Percentiles rank a stretch among this genome's conserved stretches.
Conservation (phyloP, 2,113 vertebrate genomes). For the Hepsetus odoe region DNA sequence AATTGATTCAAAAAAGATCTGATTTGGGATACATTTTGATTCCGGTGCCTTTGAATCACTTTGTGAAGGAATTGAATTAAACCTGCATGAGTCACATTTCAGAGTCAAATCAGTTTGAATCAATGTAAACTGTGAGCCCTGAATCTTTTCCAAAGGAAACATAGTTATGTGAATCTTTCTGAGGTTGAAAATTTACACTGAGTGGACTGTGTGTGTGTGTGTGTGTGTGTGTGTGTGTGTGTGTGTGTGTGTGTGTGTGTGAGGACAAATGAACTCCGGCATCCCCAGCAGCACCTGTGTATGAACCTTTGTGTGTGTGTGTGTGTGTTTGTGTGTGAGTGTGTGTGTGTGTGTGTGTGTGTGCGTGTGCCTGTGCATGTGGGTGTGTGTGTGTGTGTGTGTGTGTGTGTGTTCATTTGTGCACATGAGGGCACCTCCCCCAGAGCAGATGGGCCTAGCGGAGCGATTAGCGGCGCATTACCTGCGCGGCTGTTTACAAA, state of each 20-base stretch:
- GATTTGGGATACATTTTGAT: too few relatives aligned
- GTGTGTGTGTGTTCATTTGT: conserved; percentile 27
- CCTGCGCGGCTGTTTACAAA: conserved; percentile 77
- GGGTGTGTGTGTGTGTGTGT: conserved; percentile 19
- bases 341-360: conserved; percentile 26
- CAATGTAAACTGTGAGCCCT: too few relatives aligned
- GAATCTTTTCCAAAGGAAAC: not conserved
- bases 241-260: conserved; percentile 54
- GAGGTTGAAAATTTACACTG: not conserved
- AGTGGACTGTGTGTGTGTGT: conserved; percentile 33
- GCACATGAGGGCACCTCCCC: conserved; percentile 34
- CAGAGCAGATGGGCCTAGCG: conserved; percentile 75
- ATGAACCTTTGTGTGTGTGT: conserved; percentile 55
- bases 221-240: conserved; percentile 35
- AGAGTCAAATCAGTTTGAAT: too few relatives aligned
- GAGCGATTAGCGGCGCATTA: conserved; percentile 76
- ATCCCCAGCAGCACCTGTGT: conserved; percentile 72
- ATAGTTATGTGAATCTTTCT: not conserved
- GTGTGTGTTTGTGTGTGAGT: conserved; percentile 24
- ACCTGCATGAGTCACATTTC: too few relatives aligned
- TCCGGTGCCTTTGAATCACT: too few relatives aligned
- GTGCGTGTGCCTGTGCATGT: conserved; percentile 60
- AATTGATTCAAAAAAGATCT: too few relatives aligned
- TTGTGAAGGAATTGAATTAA: too few relatives aligned
- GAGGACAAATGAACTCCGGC: conserved; percentile 56